These are phyloP conservation scores for Microctonus aethiopoides DNA, from an alignment of 2,888 invertebrate species.

Conservation along the genomic window DNA sequence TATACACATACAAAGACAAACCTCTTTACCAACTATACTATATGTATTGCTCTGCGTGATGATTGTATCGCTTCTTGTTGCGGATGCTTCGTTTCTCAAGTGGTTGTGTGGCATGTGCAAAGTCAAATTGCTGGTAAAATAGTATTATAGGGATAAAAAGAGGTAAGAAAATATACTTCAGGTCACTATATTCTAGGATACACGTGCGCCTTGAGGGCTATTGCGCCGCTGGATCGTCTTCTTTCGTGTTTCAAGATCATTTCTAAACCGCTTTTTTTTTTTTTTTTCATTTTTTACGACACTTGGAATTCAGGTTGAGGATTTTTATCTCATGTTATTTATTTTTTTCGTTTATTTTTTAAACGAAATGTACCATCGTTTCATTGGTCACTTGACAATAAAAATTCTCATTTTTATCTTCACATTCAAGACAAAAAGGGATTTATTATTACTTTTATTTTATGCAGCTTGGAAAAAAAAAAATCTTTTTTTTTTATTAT, in stretches of 20 bases:
- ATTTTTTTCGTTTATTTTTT: too few species aligned
- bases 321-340: not conserved
- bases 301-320: not conserved
- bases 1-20: too few species aligned
- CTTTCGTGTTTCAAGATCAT: conserved; percentile 10
- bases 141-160: not conserved
- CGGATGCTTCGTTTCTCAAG: not conserved
- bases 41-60: not conserved
- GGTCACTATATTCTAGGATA: not conserved
- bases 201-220: not conserved
- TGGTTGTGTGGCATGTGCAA: conserved; percentile 2
- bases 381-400: not conserved
- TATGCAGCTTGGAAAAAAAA: too few species aligned
- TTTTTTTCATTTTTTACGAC: too few species aligned
- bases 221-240: not conserved
- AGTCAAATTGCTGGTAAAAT: not conserved
- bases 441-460: not conserved
- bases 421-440: not conserved
- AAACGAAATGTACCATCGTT: too few species aligned
- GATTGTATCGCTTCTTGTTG: conserved; percentile 2
- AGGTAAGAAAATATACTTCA: not conserved
- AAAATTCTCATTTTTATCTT: not conserved
- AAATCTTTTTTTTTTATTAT: too few species aligned
- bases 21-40: not conserved
- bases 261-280: conserved; percentile 10